phyloP scores from a whole-genome alignment of 2,888 invertebrate genomes.

The Drosophila conformis region DNA sequence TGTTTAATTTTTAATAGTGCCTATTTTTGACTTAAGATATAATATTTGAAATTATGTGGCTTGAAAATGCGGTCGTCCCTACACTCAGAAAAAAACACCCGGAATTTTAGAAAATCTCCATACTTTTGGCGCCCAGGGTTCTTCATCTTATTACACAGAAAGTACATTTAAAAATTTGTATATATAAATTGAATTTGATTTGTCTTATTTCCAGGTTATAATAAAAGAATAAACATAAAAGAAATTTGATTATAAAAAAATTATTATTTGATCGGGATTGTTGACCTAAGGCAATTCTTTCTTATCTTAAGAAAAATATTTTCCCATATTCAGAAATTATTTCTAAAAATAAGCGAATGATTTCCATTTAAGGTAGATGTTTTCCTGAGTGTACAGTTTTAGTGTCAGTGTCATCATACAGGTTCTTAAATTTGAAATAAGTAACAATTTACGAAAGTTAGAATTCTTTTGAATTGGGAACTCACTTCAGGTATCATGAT shows the following conservation, averaged over 20 bases:
- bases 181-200: too few species aligned
- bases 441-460: not conserved
- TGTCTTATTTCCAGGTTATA: not conserved
- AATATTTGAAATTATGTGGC: fast-evolving
- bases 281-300: not conserved
- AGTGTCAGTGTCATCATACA: not conserved
- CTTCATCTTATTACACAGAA: too few species aligned
- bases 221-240: not conserved
- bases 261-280: not conserved
- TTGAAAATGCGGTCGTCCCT: not conserved
- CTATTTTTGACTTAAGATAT: not conserved
- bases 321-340: not conserved
- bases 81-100: not conserved
- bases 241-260: not conserved
- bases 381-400: not conserved
- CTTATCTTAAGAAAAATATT: too few species aligned
- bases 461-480: constrained; percentile 17
- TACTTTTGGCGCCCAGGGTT: too few species aligned
- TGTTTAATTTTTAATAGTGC: not conserved
- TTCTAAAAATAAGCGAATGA: not conserved
- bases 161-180: too few species aligned
- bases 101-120: too few species aligned
- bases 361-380: not conserved
- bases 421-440: not conserved
- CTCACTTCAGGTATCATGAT: constrained; percentile 91